Conservation (phyloP, 2,888 invertebrate genomes). For the Oligia strigilis region DNA sequence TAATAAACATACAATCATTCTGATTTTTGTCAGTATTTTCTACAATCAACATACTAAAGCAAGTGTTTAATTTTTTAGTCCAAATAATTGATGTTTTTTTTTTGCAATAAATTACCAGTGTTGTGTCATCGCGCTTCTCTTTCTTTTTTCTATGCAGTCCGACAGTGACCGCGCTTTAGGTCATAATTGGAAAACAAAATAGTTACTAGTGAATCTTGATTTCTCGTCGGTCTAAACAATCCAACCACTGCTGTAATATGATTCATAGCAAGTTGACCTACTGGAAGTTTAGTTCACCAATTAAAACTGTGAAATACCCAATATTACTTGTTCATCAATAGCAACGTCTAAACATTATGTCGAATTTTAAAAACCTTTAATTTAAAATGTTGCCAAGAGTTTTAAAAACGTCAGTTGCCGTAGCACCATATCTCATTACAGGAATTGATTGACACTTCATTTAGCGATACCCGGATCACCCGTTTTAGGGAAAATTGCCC, state of each 20-base stretch:
- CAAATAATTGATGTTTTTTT: no score
- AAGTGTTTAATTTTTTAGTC: no score
- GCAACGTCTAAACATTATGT: conserved; percentile 9
- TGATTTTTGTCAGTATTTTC: no score
- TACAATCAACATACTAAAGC: no score
- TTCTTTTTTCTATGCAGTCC: no score
- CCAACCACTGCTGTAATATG: not conserved
- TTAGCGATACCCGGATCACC: conserved; percentile 44
- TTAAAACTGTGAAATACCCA: not conserved
- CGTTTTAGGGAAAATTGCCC: conserved; percentile 40
- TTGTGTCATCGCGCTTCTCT: no score
- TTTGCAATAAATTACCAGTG: no score
- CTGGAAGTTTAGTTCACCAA: not conserved
- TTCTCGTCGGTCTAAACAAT: not conserved
- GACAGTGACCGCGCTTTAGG: no score
- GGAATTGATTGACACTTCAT: conserved; percentile 61
- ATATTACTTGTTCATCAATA: conserved; percentile 30
- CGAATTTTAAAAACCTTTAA: not conserved
- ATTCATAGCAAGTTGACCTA: not conserved
- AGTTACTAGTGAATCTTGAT: not conserved
- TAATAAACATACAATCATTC: no score
- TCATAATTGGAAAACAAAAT: not conserved
- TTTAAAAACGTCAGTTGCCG: conserved; percentile 21
- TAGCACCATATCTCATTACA: conserved; percentile 44
- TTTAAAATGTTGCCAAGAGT: conserved; percentile 7